phyloP scores from a whole-genome alignment of 1,140 invertebrate genomes.

The Marisa cornuarietis region DNA sequence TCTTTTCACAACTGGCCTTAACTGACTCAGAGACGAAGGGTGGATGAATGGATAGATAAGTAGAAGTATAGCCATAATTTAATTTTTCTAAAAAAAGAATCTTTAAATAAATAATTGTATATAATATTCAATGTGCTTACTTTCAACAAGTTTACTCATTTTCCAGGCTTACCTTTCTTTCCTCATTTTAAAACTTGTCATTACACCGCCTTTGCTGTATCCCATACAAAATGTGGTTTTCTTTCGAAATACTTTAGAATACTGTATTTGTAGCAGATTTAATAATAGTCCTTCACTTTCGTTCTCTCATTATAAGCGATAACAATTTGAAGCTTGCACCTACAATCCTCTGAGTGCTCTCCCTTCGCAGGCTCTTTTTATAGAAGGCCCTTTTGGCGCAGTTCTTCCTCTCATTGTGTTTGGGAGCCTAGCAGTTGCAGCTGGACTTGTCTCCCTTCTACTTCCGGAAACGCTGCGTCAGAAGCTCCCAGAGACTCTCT shows the following conservation, averaged over 20 bases:
- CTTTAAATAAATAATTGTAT: background rate
- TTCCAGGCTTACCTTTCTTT: too few relatives aligned
- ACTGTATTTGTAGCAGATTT: too few relatives aligned
- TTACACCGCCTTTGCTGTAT: background rate
- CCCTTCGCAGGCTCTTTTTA: slow-evolving; percentile 27
- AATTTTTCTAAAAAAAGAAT: background rate
- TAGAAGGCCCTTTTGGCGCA: slow-evolving; percentile 66
- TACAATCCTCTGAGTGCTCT: background rate
- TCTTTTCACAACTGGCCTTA: too few relatives aligned
- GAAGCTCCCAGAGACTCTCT: slow-evolving; percentile 42
- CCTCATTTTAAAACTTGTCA: background rate
- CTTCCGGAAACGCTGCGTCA: slow-evolving; percentile 43
- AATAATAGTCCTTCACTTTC: too few relatives aligned
- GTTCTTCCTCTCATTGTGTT: slow-evolving; percentile 40
- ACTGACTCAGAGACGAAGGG: too few relatives aligned
- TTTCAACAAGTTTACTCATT: background rate
- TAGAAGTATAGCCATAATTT: background rate
- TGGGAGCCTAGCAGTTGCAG: slow-evolving; percentile 33
- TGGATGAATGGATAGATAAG: background rate
- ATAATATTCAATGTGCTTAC: background rate
- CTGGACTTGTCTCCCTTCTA: slow-evolving; percentile 29
- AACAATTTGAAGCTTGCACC: too few relatives aligned
- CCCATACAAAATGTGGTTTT: too few relatives aligned
- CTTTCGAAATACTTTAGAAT: too few relatives aligned
- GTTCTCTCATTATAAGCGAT: too few relatives aligned